Evolutionary conservation across 2,888 invertebrate species (phyloP), one percentile per base, ranked within the genome.

Genomic region (Steinernema carpocapsae): DNA sequence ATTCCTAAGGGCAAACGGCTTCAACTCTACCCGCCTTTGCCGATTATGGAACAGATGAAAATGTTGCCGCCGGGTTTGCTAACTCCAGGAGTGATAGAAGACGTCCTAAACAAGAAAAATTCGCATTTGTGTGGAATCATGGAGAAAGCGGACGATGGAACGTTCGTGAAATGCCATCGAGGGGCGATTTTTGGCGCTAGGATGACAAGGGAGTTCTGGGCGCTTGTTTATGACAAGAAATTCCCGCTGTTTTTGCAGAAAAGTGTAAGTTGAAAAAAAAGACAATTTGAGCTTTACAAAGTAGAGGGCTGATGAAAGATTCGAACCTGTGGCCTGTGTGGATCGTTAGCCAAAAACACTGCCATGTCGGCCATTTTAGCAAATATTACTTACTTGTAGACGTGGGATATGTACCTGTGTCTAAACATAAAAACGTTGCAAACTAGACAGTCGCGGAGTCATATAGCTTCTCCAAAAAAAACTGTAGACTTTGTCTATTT

Each of bases 1-100:
- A 56, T 56, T 26, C 56, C 26, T 10, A 14, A 22, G 22, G 56
- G 56, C 26, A 26, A 22, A 17, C 14, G 22, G 26, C 12, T 56
- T 3, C 56, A 56, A 22, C 26, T 56, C 24, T 56, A 56, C 26
- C 56, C 56, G 6, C 56, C 56, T 22, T 12, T 56, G 56, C 56
- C 26, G 6, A 6, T 56, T 26, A 26, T 22, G 24, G 12, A 56
- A 26, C 24, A 22, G 56, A 56, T 56, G 56, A 24, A 6, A 26
- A 56, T 6, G 22, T 12, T 56, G 22, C 56, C 56, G 24, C 2
- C 26, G 24, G 22, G 56, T 7, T 19, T 56, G 43, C 56, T 56
- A 6, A 22, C 56, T 12, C 3, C 22, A 56, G 43, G 43, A 43
- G 43, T 43, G 7, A 14, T 43, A 7, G 14, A 7, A 7, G 43